Evolutionary conservation across 2,888 invertebrate genomes (phyloP).

Genomic region (Stenodema calcarata): DNA sequence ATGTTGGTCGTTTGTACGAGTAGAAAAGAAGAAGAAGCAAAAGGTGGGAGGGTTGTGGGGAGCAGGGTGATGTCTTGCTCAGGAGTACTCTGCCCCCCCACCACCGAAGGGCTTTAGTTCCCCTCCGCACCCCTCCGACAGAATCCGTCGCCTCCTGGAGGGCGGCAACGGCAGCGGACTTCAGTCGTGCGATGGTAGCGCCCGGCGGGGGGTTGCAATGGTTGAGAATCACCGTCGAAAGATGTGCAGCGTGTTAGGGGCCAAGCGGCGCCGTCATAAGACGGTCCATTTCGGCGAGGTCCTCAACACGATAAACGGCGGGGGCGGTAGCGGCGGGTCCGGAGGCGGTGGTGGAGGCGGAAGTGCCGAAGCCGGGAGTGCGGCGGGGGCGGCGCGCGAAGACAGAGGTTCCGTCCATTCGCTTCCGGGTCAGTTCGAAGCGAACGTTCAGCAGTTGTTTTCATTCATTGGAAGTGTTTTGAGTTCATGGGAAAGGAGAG

Average conservation of each 20-base stretch:
- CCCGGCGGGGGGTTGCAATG: constrained; percentile 48
- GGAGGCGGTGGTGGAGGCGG: constrained; percentile 56
- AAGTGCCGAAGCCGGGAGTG: constrained; percentile 54
- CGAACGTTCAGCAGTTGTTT: constrained; percentile 75
- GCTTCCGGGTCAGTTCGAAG: constrained; percentile 60
- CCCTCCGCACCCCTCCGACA: neutral
- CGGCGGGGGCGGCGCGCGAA: constrained; percentile 56
- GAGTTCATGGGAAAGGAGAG: constrained; percentile 72
- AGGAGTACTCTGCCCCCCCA: neutral
- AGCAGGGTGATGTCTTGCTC: neutral
- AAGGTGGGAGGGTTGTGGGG: neutral
- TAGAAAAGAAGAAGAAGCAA: neutral
- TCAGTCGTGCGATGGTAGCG: constrained; percentile 43
- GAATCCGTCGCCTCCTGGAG: neutral
- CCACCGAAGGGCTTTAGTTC: neutral
- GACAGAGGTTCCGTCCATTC: constrained; percentile 62
- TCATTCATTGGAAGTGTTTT: constrained; percentile 81
- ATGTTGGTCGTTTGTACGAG: neutral
- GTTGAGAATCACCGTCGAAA: constrained; percentile 48
- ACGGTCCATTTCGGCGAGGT: constrained; percentile 61
- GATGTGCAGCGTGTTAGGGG: constrained; percentile 56
- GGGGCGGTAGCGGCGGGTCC: constrained; percentile 62
- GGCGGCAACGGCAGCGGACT: neutral
- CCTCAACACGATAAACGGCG: constrained; percentile 60
- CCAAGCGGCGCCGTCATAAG: constrained; percentile 60